A percentile compares a stretch with the other conserved stretches of the same genome.
phyloP scores from a whole-genome alignment of 2,888 invertebrate species.

The Perdita meconis region DNA sequence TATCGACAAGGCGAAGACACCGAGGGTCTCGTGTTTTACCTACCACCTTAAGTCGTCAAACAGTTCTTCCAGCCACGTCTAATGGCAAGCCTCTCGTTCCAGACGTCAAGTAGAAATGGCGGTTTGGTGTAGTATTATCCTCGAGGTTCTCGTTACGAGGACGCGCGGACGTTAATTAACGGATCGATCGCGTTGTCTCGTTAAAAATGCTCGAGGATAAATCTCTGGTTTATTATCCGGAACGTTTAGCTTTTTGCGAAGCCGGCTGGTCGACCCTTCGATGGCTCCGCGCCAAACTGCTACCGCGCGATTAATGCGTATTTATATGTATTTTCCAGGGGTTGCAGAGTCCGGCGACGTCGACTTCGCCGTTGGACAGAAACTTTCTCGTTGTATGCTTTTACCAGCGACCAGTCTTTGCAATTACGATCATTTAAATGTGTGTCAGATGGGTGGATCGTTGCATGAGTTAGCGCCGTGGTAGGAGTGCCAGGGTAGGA shows the following conservation, averaged over 20 bases:
- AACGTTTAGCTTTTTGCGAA: constrained; percentile 78
- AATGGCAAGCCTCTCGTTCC: constrained; percentile 60
- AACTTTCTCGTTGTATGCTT: constrained; percentile 33
- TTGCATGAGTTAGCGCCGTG: too few relatives aligned
- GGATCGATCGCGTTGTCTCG: constrained; percentile 78
- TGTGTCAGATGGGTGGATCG: not conserved
- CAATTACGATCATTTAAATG: not conserved
- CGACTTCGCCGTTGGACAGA: constrained; percentile 43
- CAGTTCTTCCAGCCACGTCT: constrained; percentile 59
- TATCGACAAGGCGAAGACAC: constrained; percentile 76
- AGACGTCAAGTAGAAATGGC: constrained; percentile 54
- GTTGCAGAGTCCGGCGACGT: constrained; percentile 71
- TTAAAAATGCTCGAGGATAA: constrained; percentile 78
- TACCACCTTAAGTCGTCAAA: constrained; percentile 46
- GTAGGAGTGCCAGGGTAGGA: too few relatives aligned
- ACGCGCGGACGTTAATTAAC: constrained; percentile 73
- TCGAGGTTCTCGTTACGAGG: not conserved
- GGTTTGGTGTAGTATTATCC: not conserved
- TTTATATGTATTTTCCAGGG: constrained; percentile 77
- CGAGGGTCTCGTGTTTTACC: constrained; percentile 67
- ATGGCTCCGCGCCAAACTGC: constrained; percentile 80
- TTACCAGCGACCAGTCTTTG: constrained; percentile 7
- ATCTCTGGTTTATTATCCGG: constrained; percentile 82
- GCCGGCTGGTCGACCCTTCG: constrained; percentile 73
- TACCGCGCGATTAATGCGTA: constrained; percentile 80